These are phyloP conservation scores for Tetrax tetrax DNA, from an alignment of 2,113 vertebrate species.

Conservation along the genomic window DNA sequence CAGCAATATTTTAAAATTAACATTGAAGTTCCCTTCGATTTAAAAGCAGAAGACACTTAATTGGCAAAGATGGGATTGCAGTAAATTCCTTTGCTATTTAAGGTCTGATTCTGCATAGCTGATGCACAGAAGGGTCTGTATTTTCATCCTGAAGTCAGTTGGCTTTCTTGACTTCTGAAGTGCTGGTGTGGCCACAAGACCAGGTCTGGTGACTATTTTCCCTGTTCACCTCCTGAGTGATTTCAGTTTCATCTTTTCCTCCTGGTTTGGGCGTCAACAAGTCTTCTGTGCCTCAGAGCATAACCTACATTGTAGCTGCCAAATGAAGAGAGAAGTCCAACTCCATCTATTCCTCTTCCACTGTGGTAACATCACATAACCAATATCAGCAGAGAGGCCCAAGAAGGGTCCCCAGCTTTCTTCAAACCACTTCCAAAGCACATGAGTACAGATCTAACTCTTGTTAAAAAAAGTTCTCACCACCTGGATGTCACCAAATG, in stretches of 20 bases:
- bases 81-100: conserved; percentile 11
- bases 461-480: not conserved
- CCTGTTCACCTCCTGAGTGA: not conserved
- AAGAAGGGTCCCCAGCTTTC: not conserved
- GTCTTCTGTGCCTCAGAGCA: not conserved
- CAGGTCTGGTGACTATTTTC: not conserved
- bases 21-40: conserved; percentile 32
- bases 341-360: not conserved
- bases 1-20: conserved; percentile 64
- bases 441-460: not conserved
- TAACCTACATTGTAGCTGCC: not conserved
- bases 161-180: not conserved
- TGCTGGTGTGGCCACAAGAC: not conserved
- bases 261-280: not conserved
- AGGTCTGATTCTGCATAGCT: not conserved
- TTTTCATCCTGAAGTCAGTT: not conserved
- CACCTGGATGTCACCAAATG: not conserved
- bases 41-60: conserved; percentile 43
- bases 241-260: not conserved
- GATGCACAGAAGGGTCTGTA: not conserved
- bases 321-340: not conserved
- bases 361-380: not conserved
- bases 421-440: not conserved
- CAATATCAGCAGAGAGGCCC: not conserved
- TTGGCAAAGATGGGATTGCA: conserved; percentile 24